A percentile compares a stretch with the other conserved stretches of the same genome.
phyloP scores from a whole-genome alignment of 2,797 vertebrate genomes.

The Gorsachius magnificus region DNA sequence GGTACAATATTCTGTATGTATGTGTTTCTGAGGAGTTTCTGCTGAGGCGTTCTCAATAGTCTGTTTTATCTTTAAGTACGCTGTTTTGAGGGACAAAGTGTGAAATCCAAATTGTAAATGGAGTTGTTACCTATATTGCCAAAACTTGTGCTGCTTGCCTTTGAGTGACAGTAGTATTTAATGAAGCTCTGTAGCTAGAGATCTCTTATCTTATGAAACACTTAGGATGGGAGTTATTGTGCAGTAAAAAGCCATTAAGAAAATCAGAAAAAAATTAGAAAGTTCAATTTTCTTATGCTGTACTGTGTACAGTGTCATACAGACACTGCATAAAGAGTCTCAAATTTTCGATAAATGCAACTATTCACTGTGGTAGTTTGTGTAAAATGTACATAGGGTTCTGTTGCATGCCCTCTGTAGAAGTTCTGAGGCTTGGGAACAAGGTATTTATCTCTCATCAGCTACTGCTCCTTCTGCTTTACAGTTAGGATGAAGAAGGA shows the following conservation, averaged over 20 bases:
- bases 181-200: not conserved
- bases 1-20: not conserved
- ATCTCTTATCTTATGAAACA: not conserved
- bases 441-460: not conserved
- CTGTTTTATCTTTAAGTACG: not conserved
- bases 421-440: not conserved
- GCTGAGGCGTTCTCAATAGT: not conserved
- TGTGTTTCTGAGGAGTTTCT: not conserved
- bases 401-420: not conserved
- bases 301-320: too few species aligned
- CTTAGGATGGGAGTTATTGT: not conserved
- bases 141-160: not conserved
- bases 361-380: not conserved
- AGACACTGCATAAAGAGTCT: not conserved
- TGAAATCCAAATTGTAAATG: not conserved
- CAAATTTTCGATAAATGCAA: not conserved
- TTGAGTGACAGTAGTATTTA: not conserved
- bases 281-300: not conserved
- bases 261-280: not conserved
- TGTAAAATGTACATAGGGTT: not conserved
- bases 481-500: not conserved
- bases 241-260: not conserved
- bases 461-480: not conserved
- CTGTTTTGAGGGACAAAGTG: not conserved
- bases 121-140: not conserved